Evolutionary conservation across 2,797 vertebrate species (phyloP).

Genomic region (Remorina albescens): DNA sequence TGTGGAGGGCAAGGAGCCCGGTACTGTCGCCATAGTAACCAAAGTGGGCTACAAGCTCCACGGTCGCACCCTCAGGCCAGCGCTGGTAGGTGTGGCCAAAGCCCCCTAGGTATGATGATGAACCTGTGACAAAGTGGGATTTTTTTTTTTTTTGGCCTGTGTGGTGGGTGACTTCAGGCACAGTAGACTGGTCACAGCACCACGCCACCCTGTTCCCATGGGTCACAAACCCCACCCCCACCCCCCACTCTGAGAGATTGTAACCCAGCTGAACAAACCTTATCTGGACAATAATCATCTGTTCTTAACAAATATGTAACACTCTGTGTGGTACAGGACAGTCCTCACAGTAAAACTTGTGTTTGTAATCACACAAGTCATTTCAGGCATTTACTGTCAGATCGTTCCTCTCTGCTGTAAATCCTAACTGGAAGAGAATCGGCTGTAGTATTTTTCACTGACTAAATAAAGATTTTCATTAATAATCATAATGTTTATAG

Average conservation of each 20-base stretch:
- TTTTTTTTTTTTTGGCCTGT: conserved; percentile 35
- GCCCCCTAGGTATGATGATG: conserved; percentile 77
- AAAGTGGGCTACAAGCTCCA: conserved; percentile 98
- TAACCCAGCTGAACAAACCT: conserved; percentile 41
- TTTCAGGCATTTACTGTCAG: conserved; percentile 9
- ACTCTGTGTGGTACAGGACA: neutral
- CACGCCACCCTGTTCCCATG: conserved; percentile 12
- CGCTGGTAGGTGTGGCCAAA: conserved; percentile 95
- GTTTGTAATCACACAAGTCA: conserved; percentile 19
- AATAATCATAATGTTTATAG: neutral
- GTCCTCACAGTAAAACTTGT: neutral
- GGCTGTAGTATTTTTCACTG: neutral
- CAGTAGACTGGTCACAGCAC: conserved; percentile 33
- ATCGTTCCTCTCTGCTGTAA: neutral
- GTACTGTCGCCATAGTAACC: conserved; percentile 92
- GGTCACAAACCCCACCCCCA: neutral
- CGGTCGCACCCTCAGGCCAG: conserved; percentile 93
- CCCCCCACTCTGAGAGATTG: conserved; percentile 23
- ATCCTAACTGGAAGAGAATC: conserved; percentile 12
- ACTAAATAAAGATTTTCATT: neutral
- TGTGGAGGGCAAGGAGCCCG: conserved; percentile 90
- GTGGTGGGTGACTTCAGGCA: conserved; percentile 35
- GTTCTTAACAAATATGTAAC: conserved; percentile 39
- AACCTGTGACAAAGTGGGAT: conserved; percentile 13
- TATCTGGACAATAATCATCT: conserved; percentile 43